Evolutionary conservation across 2,888 invertebrate genomes (phyloP).

Genomic region (Sarcophaga rosellei): DNA sequence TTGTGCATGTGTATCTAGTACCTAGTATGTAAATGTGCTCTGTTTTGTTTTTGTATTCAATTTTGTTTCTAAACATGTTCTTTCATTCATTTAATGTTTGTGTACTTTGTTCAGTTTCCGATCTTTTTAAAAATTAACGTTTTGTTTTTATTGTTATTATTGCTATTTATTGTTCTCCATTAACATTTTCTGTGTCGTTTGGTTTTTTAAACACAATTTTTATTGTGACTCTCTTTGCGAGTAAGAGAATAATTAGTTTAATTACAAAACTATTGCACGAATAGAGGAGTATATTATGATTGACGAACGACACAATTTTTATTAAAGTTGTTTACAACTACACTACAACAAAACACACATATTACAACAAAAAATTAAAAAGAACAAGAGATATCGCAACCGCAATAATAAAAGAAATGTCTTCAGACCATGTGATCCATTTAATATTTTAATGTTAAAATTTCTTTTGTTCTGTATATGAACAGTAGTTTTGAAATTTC

Average conservation of each 20-base stretch:
- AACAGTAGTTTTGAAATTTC: background rate
- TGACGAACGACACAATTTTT: conserved; percentile 60
- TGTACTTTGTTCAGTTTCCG: conserved; percentile 59
- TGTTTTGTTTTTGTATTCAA: background rate
- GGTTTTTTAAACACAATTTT: conserved; percentile 37
- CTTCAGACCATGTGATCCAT: conserved; percentile 20
- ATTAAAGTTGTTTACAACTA: conserved; percentile 7
- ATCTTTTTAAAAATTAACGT: conserved; percentile 50
- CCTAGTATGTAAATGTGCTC: background rate
- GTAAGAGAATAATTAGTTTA: conserved; percentile 59
- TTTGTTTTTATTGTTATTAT: conserved; percentile 21
- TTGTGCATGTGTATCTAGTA: background rate
- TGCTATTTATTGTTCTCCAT: conserved; percentile 35
- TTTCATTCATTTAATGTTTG: conserved; percentile 41
- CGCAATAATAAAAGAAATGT: conserved; percentile 10
- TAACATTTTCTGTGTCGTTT: conserved; percentile 55
- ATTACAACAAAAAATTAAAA: conserved; percentile 5
- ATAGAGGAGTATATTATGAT: too few species aligned
- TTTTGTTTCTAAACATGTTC: conserved; percentile 42
- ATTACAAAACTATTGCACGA: conserved; percentile 60
- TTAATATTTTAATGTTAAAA: conserved; percentile 17
- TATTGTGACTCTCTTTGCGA: conserved; percentile 4
- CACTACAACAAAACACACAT: background rate
- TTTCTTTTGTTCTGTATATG: background rate
- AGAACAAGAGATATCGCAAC: conserved; percentile 23